A percentile compares a stretch with the other conserved stretches of the same genome.
Evolutionary conservation across 2,888 invertebrate species (phyloP).

Genomic region (Zaprionus bogoriensis): DNA sequence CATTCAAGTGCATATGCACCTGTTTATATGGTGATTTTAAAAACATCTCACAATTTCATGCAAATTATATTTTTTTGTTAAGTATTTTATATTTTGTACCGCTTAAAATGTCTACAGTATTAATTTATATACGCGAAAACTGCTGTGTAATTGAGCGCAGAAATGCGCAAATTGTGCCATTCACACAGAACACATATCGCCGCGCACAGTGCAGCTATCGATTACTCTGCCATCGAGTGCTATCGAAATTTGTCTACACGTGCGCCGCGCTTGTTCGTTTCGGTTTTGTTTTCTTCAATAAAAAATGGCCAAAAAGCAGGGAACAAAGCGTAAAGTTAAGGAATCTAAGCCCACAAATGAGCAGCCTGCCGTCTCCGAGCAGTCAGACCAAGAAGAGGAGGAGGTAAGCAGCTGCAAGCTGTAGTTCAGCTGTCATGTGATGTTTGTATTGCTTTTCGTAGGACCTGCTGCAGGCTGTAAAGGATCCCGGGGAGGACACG

Average conservation of each 20-base stretch:
- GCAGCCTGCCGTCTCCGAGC: constrained; percentile 27
- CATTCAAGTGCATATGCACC: neutral
- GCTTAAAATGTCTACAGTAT: neutral
- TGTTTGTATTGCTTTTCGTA: constrained; percentile 25
- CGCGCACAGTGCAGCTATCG: constrained; percentile 11
- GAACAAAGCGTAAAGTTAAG: constrained; percentile 60
- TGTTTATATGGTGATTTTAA: neutral
- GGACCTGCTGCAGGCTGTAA: constrained; percentile 77
- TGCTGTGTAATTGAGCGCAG: neutral
- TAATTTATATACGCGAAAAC: neutral
- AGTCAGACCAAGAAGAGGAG: constrained; percentile 57
- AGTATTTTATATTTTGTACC: neutral
- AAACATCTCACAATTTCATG: neutral
- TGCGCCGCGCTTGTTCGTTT: constrained; percentile 57
- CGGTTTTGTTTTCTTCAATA: constrained; percentile 61
- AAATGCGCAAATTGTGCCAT: constrained; percentile 7
- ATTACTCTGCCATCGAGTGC: constrained; percentile 23
- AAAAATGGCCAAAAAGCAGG: constrained; percentile 61
- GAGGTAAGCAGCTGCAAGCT: constrained; percentile 42
- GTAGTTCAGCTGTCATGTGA: neutral
- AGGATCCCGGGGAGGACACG: constrained; percentile 83
- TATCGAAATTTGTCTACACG: constrained; percentile 63
- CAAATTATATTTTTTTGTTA: neutral
- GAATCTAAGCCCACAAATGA: constrained; percentile 42
- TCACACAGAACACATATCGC: constrained; percentile 26